Evolutionary conservation across 2,888 invertebrate genomes (phyloP).

Genomic region (Caradrina clavipalpis): DNA sequence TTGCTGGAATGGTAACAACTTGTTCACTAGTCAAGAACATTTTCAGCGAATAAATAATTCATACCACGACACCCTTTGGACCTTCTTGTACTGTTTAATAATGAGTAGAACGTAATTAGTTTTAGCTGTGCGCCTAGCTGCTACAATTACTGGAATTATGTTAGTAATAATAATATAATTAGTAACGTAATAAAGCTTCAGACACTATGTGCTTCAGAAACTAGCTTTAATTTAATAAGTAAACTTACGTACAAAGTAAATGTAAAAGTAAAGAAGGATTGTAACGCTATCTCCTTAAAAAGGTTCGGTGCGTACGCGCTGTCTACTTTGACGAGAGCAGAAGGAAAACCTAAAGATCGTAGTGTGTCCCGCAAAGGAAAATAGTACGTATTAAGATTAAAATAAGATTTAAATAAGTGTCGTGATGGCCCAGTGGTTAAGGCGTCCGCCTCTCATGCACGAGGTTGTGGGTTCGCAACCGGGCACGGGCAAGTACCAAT

Average conservation of each 20-base stretch:
- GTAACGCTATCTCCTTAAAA: not conserved
- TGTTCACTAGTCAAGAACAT: slow-evolving; percentile 33
- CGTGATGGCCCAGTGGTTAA: no score
- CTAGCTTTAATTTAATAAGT: not conserved
- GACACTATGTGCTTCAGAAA: not conserved
- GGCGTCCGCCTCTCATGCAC: no score
- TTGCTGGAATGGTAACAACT: slow-evolving; percentile 33
- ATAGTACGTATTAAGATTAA: no score
- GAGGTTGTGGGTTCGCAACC: no score
- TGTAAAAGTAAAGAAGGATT: not conserved
- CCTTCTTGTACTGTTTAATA: slow-evolving; percentile 54
- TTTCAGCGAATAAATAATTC: slow-evolving; percentile 56
- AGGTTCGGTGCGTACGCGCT: no score
- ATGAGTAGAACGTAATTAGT: slow-evolving; percentile 54
- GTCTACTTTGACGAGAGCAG: no score
- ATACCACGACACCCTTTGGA: slow-evolving; percentile 46
- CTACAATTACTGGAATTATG: slow-evolving; percentile 37
- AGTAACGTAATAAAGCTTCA: slow-evolving; percentile 19
- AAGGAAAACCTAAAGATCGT: no score
- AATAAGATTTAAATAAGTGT: no score
- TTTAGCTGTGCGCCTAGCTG: slow-evolving; percentile 41
- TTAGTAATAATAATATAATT: slow-evolving; percentile 36
- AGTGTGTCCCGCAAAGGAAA: no score
- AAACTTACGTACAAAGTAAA: not conserved
- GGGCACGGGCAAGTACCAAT: no score